A percentile compares a stretch with the other conserved stretches of the same genome.
These are phyloP conservation scores for Leptopilina clavipes DNA, from an alignment of 1,140 invertebrate genomes.

Conservation along the genomic window DNA sequence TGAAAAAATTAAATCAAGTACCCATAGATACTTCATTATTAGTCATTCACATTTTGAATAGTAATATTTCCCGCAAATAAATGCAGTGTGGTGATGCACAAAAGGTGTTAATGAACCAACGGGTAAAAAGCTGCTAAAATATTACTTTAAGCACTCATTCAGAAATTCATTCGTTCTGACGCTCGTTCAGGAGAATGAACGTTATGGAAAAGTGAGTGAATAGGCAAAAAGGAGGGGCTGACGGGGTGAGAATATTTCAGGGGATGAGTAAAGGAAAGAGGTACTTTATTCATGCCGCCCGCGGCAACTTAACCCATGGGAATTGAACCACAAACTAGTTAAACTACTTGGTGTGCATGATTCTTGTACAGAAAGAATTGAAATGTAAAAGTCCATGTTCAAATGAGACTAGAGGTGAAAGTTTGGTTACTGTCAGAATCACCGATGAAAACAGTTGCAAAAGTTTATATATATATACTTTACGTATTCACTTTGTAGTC, in stretches of 20 bases:
- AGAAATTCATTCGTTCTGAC: not conserved
- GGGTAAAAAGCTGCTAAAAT: not conserved
- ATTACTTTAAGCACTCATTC: conserved; percentile 7
- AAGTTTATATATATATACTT: not conserved
- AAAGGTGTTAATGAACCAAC: not conserved
- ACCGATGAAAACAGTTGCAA: not conserved
- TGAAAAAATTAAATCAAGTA: no score
- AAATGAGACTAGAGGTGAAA: not conserved
- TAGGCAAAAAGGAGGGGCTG: not conserved
- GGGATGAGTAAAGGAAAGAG: conserved; percentile 8
- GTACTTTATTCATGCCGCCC: conserved; percentile 18
- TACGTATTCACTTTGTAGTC: not conserved
- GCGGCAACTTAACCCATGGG: conserved; percentile 20
- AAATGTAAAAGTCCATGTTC: conserved; percentile 24
- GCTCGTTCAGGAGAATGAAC: not conserved
- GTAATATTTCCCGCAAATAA: conserved; percentile 1
- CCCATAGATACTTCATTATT: no score
- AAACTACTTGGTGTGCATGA: conserved; percentile 31
- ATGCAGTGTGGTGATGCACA: not conserved
- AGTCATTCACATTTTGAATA: not conserved
- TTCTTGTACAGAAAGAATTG: conserved; percentile 25
- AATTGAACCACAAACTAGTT: conserved; percentile 33
- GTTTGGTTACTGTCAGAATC: not conserved
- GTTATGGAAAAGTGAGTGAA: conserved; percentile 27
- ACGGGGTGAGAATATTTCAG: not conserved